phyloP scores from a whole-genome alignment of 1,140 invertebrate genomes.

The Saxidomus purpurata region DNA sequence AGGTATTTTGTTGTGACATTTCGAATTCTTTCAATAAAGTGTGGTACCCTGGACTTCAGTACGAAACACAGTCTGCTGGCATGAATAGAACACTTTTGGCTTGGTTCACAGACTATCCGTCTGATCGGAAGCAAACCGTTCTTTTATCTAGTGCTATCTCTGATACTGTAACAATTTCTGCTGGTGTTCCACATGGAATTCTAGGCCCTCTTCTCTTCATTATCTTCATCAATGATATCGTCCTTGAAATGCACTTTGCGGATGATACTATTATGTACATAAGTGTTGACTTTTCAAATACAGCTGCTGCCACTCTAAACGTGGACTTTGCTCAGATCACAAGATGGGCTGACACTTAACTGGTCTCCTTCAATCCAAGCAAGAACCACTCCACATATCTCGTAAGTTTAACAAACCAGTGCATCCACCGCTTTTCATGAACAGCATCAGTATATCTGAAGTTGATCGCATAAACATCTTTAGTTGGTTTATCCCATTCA shows the following conservation, averaged over 20 bases:
- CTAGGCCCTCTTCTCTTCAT: slow-evolving; percentile 61
- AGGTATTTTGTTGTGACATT: background rate
- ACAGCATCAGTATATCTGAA: slow-evolving; percentile 27
- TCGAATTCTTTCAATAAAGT: slow-evolving; percentile 18
- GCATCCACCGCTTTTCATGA: background rate
- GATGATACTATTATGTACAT: slow-evolving; percentile 33
- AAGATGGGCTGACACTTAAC: slow-evolving; percentile 13
- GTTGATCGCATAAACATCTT: too few species aligned
- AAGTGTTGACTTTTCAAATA: slow-evolving; percentile 10
- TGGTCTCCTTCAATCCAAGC: slow-evolving; percentile 54
- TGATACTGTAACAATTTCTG: background rate
- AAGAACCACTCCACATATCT: slow-evolving; percentile 11
- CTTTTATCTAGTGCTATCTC: background rate
- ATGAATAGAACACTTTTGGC: background rate
- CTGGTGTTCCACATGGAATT: slow-evolving; percentile 49
- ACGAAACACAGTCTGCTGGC: background rate
- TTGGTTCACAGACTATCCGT: slow-evolving; percentile 8
- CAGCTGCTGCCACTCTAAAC: slow-evolving; percentile 1
- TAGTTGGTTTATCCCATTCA: too few species aligned
- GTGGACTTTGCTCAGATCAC: slow-evolving; percentile 5
- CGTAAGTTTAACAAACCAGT: background rate
- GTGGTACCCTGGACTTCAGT: background rate
- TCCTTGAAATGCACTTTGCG: slow-evolving; percentile 38
- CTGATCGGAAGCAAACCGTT: background rate
- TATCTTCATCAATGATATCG: slow-evolving; percentile 60